These are phyloP conservation scores for Synanthedon formicaeformis DNA, from an alignment of 2,888 invertebrate species.

Conservation along the genomic window DNA sequence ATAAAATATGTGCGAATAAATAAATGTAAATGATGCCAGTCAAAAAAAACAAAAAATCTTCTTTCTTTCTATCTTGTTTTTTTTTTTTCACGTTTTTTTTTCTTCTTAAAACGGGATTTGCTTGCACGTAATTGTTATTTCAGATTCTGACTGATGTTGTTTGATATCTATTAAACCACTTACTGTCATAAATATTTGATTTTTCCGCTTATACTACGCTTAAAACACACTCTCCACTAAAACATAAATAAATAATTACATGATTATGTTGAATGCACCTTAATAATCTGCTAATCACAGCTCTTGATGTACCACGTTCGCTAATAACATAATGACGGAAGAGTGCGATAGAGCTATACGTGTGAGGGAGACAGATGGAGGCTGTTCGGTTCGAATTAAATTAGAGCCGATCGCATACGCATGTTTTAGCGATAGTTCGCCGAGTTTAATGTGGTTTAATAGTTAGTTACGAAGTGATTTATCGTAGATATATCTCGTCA, in stretches of 20 bases:
- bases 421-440: conserved; percentile 27
- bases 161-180: neutral
- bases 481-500: neutral
- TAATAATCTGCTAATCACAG: conserved; percentile 66
- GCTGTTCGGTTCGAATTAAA: conserved; percentile 15
- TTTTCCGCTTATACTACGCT: conserved; percentile 25
- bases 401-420: conserved; percentile 22
- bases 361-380: neutral
- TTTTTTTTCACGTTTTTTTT: too few relatives aligned
- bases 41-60: too few relatives aligned
- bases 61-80: too few relatives aligned
- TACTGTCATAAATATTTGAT: conserved; percentile 12
- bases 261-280: conserved; percentile 65
- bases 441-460: conserved; percentile 3
- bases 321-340: conserved; percentile 61
- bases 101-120: too few relatives aligned
- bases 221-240: conserved; percentile 60
- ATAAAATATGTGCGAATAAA: too few relatives aligned
- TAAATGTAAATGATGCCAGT: too few relatives aligned
- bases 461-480: neutral
- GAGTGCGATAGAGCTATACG: conserved; percentile 24
- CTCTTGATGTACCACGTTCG: conserved; percentile 40
- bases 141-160: neutral
- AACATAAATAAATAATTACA: conserved; percentile 69
- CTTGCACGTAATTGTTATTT: too few relatives aligned